A percentile compares a stretch with the other conserved stretches of the same genome.
Evolutionary conservation across 1,140 invertebrate genomes (phyloP).

Genomic region (Sminthurides bifidus): DNA sequence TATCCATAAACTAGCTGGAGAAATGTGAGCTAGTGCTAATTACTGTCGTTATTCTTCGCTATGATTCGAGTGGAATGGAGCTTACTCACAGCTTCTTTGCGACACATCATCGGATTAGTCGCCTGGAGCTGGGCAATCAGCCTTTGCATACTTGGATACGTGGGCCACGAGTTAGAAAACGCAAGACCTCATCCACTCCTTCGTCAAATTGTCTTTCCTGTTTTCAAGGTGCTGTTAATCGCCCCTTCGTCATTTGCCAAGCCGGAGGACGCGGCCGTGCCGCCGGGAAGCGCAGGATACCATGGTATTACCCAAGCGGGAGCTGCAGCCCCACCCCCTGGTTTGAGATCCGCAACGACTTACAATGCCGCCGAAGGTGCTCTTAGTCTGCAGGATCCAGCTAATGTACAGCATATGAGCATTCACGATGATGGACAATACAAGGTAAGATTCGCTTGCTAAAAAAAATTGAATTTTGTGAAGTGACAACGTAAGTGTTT

Average conservation of each 20-base stretch:
- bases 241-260: slow-evolving; percentile 2
- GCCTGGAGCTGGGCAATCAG: slow-evolving; percentile 29
- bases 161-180: slow-evolving; percentile 14
- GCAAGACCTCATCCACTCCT: slow-evolving; percentile 10
- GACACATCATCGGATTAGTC: slow-evolving; percentile 18
- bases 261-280: not conserved
- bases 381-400: slow-evolving; percentile 6
- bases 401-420: slow-evolving; percentile 8
- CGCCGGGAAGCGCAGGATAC: slow-evolving; percentile 16
- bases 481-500: not conserved
- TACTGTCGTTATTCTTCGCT: no score
- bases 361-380: not conserved
- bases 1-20: no score
- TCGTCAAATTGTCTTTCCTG: slow-evolving; percentile 16
- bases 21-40: no score
- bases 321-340: not conserved
- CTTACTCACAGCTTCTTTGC: slow-evolving; percentile 5
- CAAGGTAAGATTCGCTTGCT: slow-evolving; percentile 3
- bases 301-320: slow-evolving; percentile 18
- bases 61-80: slow-evolving; percentile 8
- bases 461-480: not conserved
- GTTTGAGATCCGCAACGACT: not conserved
- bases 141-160: slow-evolving; percentile 17
- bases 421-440: slow-evolving; percentile 24
- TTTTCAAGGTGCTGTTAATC: slow-evolving; percentile 24